Base-by-base conservation (phyloP, 2,113 vertebrate species). In the Nematolebias whitei region DNA sequence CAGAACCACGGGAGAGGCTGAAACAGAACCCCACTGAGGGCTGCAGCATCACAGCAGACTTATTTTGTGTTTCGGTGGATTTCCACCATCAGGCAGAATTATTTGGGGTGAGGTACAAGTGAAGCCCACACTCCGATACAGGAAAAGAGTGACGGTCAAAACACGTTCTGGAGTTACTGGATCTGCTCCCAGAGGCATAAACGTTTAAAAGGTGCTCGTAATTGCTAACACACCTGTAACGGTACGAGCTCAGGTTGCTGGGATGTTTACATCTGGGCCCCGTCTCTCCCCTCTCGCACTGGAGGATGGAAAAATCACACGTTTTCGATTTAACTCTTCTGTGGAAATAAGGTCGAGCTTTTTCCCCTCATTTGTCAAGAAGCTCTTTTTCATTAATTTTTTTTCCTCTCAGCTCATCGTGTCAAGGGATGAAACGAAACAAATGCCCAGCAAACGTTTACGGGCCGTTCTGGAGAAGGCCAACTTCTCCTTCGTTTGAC, bases 211-310 rank as follows among this genome's bases (percentile, higher is more conserved):
- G 84, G 83, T 83, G 74, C 79, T 74, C 78, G 84, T 92, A 93
- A 93, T 92, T 90, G 86, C 85, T 90, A 92, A 90, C 90, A 93
- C 92, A 93, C 92, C 91, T 93, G 89, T 90, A 90, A 84, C 75
- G 79, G 68, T 76, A 57, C 47, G 35, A 78, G 73, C 72, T 90
- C 79, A 62, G 83, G 68, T 85, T 84, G 63, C 80, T 65, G 52
- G 66, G 80, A n/a, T 83, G 88, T 88, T 91, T 91, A 85, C 83
- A 86, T 87, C 71, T 69, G 63, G 82, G 74, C 77, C 83, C 79
- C 43, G 45, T 74, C 51, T 55, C 71, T 79, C 72, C 71, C 75
- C 71, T 77, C 62, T 76, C 40, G 54, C 71, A 76, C 72, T n/a
- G 44, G 79, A 73, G 32, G 52, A 72, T 86, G 63, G 63, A 74